Conservation (phyloP, 2,113 vertebrate species). For the Raja brachyura region DNA sequence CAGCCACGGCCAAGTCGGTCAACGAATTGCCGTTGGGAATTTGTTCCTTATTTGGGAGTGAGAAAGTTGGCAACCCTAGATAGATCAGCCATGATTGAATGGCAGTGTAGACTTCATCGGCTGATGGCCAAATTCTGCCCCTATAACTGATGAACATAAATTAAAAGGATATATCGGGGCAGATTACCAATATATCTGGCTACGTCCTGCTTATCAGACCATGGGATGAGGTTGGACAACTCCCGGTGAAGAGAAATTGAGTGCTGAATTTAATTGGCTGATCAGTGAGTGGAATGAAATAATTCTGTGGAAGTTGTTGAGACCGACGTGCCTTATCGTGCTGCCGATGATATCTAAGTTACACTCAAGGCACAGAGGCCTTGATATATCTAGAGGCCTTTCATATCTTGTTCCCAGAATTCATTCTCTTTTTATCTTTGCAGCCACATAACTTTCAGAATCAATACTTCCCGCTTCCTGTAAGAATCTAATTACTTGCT, state of each 20-base stretch:
- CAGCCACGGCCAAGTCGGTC: too few relatives aligned
- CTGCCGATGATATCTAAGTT: neutral
- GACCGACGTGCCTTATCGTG: neutral
- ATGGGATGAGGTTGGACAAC: neutral
- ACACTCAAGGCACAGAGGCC: neutral
- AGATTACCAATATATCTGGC: too few relatives aligned
- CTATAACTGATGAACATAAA: too few relatives aligned
- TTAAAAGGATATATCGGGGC: too few relatives aligned
- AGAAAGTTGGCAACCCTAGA: too few relatives aligned
- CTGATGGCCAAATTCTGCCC: too few relatives aligned
- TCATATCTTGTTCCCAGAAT: neutral
- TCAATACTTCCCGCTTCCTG: neutral
- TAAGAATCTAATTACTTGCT: neutral
- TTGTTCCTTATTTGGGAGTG: too few relatives aligned
- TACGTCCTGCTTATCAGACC: neutral
- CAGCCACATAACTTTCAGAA: constrained; percentile 1
- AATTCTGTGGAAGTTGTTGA: neutral
- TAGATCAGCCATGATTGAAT: too few relatives aligned
- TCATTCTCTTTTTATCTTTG: constrained; percentile 6
- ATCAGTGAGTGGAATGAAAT: neutral
- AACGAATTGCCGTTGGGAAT: too few relatives aligned
- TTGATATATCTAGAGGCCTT: too few relatives aligned
- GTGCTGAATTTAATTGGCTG: neutral
- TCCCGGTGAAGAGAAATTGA: neutral
- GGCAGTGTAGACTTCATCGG: too few relatives aligned